Base-by-base conservation (phyloP, 2,888 invertebrate genomes). In the Megamerina dolium region DNA sequence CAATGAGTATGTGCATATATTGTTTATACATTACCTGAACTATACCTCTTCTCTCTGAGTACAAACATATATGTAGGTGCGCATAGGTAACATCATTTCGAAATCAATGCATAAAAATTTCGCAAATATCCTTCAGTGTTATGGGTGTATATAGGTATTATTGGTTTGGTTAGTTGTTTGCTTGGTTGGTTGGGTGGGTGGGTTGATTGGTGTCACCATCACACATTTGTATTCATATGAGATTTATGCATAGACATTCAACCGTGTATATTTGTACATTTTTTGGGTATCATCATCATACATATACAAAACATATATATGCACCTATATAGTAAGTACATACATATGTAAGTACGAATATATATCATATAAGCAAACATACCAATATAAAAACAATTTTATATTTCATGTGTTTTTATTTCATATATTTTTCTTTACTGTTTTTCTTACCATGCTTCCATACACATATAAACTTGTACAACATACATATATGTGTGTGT, bases 21-120 rank as follows among this genome's bases (percentile, higher is more conserved):
- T n/a, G n/a, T n/a, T n/a, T n/a, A n/a, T n/a, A n/a, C n/a, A n/a
- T n/a, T n/a, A n/a, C n/a, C n/a, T n/a, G n/a, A n/a, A n/a, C n/a
- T n/a, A n/a, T n/a, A n/a, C n/a, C n/a, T n/a, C n/a, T n/a, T n/a
- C n/a, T n/a, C n/a, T n/a, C n/a, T n/a, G n/a, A n/a, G n/a, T n/a
- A n/a, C n/a, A n/a, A n/a, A n/a, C n/a, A n/a, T n/a, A n/a, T n/a
- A n/a, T n/a, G n/a, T n/a, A n/a, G n/a, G n/a, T n/a, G n/a, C n/a
- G n/a, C 29, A 23, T 13, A 31, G 19, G 2, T 5, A 14, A 19
- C 12, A 38, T 23, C 37, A 38, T 57, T 57, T 59, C 53, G 55
- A 61, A 62, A 60, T 60, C 60, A 62, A 61, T 59, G 60, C 60
- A 60, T 62, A 59, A 51, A 57, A 61, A 60, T 59, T 56, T 23